A percentile compares a stretch with the other conserved stretches of the same genome.
These are phyloP conservation scores for Lasioglossum morio DNA, from an alignment of 2,888 invertebrate species.

Conservation along the genomic window DNA sequence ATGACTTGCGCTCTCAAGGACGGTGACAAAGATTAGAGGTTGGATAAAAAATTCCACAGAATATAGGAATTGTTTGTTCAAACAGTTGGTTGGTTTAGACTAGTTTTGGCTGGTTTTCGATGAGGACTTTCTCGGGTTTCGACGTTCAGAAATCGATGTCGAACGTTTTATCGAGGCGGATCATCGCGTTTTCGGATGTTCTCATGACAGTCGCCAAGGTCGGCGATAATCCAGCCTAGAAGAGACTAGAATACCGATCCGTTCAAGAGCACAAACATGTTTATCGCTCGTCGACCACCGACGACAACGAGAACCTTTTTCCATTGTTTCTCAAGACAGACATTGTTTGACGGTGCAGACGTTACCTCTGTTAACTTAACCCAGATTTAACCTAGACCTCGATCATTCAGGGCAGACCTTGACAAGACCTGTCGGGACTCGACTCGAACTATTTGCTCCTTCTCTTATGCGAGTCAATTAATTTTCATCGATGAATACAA, in stretches of 20 bases:
- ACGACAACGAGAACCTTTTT: constrained; percentile 1
- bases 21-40: too few relatives aligned
- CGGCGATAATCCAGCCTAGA: constrained; percentile 32
- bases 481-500: background rate
- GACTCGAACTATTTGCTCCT: background rate
- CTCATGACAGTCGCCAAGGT: background rate
- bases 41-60: background rate
- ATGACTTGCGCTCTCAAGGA: background rate
- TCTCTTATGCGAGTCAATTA: background rate
- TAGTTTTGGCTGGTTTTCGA: background rate
- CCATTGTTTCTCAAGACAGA: constrained; percentile 5
- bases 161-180: background rate
- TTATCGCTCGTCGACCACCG: constrained; percentile 40
- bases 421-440: background rate
- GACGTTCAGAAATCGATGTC: background rate
- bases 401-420: background rate
- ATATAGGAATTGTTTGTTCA: background rate
- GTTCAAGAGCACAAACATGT: constrained; percentile 38
- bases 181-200: background rate
- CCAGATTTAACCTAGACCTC: constrained; percentile 16
- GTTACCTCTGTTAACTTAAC: constrained; percentile 5
- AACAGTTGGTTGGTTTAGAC: background rate
- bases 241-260: constrained; percentile 30
- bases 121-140: background rate
- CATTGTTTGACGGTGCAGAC: background rate